Percentiles rank a stretch among this genome's conserved stretches.
phyloP scores from a whole-genome alignment of 2,888 invertebrate species.

The Tolmerus cingulatus region DNA sequence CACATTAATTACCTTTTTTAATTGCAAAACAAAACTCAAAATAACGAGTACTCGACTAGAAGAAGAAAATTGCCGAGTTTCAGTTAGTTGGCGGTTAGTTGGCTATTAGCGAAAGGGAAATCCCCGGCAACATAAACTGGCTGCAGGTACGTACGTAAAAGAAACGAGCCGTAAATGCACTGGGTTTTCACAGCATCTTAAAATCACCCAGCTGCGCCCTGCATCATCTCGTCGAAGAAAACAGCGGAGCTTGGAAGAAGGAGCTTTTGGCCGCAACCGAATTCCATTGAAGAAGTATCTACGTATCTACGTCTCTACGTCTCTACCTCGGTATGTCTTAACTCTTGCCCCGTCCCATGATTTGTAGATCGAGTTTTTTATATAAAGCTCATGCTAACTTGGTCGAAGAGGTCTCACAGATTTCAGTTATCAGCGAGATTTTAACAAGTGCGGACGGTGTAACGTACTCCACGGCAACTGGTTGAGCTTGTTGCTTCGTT shows the following conservation, averaged over 20 bases:
- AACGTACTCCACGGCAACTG: neutral
- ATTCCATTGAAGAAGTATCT: neutral
- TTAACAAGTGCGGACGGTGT: conserved; percentile 42
- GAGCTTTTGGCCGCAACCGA: conserved; percentile 4
- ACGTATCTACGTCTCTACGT: neutral
- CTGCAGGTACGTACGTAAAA: neutral
- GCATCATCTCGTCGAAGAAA: neutral
- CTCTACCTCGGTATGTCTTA: neutral
- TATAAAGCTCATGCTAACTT: conserved; percentile 26
- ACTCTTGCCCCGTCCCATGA: neutral
- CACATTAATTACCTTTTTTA: neutral
- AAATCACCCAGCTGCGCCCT: neutral
- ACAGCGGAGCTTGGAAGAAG: neutral
- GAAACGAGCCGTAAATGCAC: neutral
- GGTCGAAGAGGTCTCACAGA: conserved; percentile 22
- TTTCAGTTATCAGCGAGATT: conserved; percentile 46
- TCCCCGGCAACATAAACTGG: neutral
- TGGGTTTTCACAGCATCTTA: neutral
- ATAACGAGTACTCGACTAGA: neutral
- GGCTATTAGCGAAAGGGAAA: neutral
- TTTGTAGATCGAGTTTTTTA: neutral
- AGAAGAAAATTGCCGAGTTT: neutral
- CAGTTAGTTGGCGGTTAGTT: neutral
- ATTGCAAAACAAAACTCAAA: neutral
- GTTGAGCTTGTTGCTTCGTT: neutral